A percentile compares a stretch with the other conserved stretches of the same genome.
These are phyloP conservation scores for Esox lucius DNA, from an alignment of 2,797 vertebrate species.

Conservation along the genomic window DNA sequence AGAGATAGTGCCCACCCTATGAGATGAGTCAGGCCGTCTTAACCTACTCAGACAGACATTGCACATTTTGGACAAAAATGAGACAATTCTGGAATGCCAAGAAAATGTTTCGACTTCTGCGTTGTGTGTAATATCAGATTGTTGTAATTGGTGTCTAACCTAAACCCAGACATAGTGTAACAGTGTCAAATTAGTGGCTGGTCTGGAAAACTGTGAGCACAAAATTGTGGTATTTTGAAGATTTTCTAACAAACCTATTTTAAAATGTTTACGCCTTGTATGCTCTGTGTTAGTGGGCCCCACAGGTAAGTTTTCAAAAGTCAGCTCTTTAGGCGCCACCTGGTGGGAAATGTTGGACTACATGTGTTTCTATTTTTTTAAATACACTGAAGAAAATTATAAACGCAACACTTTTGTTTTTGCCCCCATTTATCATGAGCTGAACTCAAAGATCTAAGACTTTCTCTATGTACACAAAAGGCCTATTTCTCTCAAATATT, in stretches of 20 bases:
- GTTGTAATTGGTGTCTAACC: slow-evolving; percentile 44
- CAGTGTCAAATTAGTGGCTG: neutral
- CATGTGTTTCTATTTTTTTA: neutral
- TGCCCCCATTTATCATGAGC: no score
- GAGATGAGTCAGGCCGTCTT: slow-evolving; percentile 53
- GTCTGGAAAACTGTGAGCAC: neutral
- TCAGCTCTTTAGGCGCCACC: slow-evolving; percentile 61
- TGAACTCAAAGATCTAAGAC: no score
- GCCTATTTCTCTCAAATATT: no score
- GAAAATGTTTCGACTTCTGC: slow-evolving; percentile 17
- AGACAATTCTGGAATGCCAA: slow-evolving; percentile 17
- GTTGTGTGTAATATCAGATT: slow-evolving; percentile 36
- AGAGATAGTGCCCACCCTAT: slow-evolving; percentile 31
- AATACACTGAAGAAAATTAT: no score
- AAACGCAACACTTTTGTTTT: no score
- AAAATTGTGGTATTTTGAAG: neutral
- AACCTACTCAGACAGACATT: slow-evolving; percentile 25
- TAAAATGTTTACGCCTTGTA: neutral
- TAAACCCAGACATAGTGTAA: slow-evolving; percentile 16
- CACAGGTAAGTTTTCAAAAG: slow-evolving; percentile 19
- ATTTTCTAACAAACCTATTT: neutral
- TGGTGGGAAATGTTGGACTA: slow-evolving; percentile 53
- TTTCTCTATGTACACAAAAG: no score
- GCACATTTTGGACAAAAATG: neutral
- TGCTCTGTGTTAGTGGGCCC: neutral